A percentile compares a stretch with the other conserved stretches of the same genome.
These are phyloP conservation scores for Zaprionus inermis DNA, from an alignment of 1,140 invertebrate genomes.

Conservation along the genomic window DNA sequence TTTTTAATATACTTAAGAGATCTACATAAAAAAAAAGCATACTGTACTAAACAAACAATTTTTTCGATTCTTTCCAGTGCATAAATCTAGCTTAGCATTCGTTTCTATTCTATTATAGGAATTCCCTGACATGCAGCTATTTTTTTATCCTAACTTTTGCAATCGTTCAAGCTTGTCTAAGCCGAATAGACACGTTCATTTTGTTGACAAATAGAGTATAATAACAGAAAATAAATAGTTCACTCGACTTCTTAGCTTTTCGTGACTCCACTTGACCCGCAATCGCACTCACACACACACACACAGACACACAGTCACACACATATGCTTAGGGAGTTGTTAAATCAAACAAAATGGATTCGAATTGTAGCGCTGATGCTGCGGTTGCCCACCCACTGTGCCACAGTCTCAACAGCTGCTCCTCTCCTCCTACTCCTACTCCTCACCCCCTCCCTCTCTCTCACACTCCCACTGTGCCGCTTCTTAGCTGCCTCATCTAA, in stretches of 20 bases:
- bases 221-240: constrained; percentile 22
- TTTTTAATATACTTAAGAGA: neutral
- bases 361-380: constrained; percentile 30
- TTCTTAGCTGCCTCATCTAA: constrained; percentile 31
- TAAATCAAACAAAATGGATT: constrained; percentile 44
- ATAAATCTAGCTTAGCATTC: neutral
- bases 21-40: neutral
- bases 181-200: constrained; percentile 2
- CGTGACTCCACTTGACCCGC: constrained; percentile 26
- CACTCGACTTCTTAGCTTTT: constrained; percentile 30
- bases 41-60: neutral
- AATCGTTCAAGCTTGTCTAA: too few relatives aligned
- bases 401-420: neutral
- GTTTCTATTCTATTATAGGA: neutral
- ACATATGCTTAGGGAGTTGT: constrained; percentile 22
- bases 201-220: constrained; percentile 11
- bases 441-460: neutral
- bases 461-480: neutral
- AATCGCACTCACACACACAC: neutral
- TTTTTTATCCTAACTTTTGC: neutral
- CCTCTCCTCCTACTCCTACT: too few relatives aligned
- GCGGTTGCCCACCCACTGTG: constrained; percentile 21
- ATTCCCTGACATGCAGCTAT: neutral
- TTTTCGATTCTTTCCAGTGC: neutral
- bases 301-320: neutral